Evolutionary conservation across 2,888 invertebrate genomes (phyloP), one percentile per base, ranked within the genome.

Genomic region (Drosophila emarginata): DNA sequence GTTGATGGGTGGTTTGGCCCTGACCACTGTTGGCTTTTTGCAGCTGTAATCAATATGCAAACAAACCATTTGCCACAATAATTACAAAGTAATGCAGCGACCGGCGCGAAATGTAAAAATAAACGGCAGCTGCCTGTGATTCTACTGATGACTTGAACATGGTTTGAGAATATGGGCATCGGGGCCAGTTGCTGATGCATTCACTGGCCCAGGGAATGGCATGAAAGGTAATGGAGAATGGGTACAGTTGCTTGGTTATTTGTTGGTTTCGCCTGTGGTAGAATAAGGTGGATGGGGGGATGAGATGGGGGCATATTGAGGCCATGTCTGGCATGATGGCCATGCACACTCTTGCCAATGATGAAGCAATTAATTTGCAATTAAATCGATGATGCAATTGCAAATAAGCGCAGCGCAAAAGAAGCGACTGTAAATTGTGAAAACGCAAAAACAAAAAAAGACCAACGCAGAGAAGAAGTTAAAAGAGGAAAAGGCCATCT

Each of bases 361-460:
- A 89, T 89, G 87, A 87, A 89, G 89, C 89, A 87, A 88, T 89
- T 89, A 89, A 89, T 89, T 89, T 89, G 82, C 88, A 89, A 89
- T 89, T 89, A 89, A 88, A 88, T 88, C 87, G 88, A 87, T 81
- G 83, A 89, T 86, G 87, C 88, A 88, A 88, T 88, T 88, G 83
- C 83, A 84, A 88, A 79, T 80, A 85, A 78, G 84, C 76, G 76
- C 80, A 75, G 68, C 62, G 59, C 72, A 78, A 76, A 79, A 72
- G 68, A 74, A 79, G 65, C 75, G 64, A 68, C 58, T 70, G 67
- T 60, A 80, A 74, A 70, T 57, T 67, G 72, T 69, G 53, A 37
- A 64, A 72, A 72, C 67, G 4, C 75, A 76, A 59, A 36, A 28
- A 45, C 51, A 26, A 23, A 26, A 4, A 59, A 32, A 36, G 51